Percentiles rank a stretch among this genome's conserved stretches.
These are phyloP conservation scores for Fulica atra DNA, from an alignment of 2,113 vertebrate genomes.

Conservation along the genomic window DNA sequence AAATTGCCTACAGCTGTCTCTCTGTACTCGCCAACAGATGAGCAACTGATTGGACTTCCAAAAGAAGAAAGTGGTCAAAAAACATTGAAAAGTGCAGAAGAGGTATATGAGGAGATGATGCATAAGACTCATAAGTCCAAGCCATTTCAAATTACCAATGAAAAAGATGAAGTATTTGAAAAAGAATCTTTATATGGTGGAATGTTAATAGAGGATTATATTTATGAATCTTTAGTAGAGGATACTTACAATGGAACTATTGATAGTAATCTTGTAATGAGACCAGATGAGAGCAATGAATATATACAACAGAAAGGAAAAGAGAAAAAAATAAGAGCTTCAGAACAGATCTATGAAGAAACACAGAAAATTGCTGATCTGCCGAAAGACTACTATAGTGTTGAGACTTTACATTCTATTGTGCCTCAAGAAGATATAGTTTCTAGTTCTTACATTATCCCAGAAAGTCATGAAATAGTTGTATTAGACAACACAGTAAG, in stretches of 20 bases:
- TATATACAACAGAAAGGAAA: conserved; percentile 72
- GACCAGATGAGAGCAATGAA: conserved; percentile 75
- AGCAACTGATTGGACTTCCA: conserved; percentile 43
- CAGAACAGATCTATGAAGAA: conserved; percentile 88
- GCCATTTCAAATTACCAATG: conserved; percentile 79
- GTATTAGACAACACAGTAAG: conserved; percentile 77
- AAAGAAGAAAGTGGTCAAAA: conserved; percentile 74
- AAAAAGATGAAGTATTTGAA: conserved; percentile 86
- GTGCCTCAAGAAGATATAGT: conserved; percentile 80
- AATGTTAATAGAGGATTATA: conserved; percentile 97
- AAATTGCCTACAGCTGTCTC: conserved; percentile 88
- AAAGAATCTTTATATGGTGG: conserved; percentile 96
- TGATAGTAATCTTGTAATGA: conserved; percentile 64
- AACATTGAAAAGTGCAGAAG: conserved; percentile 88
- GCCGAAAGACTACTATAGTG: conserved; percentile 83
- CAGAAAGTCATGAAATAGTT: conserved; percentile 87
- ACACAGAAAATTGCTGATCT: conserved; percentile 83
- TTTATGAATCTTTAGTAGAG: conserved; percentile 94
- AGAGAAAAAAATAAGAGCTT: conserved; percentile 81
- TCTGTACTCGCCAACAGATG: conserved; percentile 85
- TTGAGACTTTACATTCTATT: conserved; percentile 80
- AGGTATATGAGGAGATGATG: conserved; percentile 93
- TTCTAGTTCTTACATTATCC: conserved; percentile 75
- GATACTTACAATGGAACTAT: conserved; percentile 80
- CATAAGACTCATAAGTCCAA: conserved; percentile 86